phyloP scores from a whole-genome alignment of 1,140 invertebrate species.

The Akabosia matsudoensis region DNA sequence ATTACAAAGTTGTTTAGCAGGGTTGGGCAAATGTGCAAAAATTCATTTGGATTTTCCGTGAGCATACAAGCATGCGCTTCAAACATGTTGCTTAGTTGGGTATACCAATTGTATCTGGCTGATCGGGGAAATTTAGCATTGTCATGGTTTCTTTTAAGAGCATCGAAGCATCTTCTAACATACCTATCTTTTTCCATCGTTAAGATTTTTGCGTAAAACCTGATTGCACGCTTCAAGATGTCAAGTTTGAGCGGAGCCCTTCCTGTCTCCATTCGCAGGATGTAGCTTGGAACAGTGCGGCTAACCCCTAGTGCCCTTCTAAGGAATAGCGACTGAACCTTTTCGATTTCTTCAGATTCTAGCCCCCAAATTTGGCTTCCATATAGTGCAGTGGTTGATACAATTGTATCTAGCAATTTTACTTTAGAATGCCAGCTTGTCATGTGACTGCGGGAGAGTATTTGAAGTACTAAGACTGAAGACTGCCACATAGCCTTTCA shows the following conservation, averaged over 20 bases:
- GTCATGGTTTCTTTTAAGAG: neutral
- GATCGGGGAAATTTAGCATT: neutral
- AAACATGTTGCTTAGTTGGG: neutral
- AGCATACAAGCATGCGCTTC: too few relatives aligned
- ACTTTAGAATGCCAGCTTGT: neutral
- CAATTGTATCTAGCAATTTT: neutral
- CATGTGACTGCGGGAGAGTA: neutral
- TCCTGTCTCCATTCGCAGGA: slow-evolving; percentile 22
- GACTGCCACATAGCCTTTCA: neutral
- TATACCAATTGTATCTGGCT: neutral
- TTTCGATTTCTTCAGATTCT: neutral
- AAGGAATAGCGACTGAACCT: neutral
- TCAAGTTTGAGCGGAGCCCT: neutral
- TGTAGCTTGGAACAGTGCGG: neutral
- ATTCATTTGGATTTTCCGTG: too few relatives aligned
- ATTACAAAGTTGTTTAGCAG: too few relatives aligned
- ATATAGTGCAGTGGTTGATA: neutral
- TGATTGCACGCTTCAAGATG: slow-evolving; percentile 5
- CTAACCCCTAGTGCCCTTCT: neutral
- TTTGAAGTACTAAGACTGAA: neutral
- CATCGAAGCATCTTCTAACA: neutral
- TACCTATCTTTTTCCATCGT: neutral
- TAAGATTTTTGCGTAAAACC: neutral
- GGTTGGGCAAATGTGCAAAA: too few relatives aligned
- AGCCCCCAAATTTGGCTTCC: neutral